phyloP scores from a whole-genome alignment of 2,113 vertebrate species.

The Datnioides undecimradiatus region DNA sequence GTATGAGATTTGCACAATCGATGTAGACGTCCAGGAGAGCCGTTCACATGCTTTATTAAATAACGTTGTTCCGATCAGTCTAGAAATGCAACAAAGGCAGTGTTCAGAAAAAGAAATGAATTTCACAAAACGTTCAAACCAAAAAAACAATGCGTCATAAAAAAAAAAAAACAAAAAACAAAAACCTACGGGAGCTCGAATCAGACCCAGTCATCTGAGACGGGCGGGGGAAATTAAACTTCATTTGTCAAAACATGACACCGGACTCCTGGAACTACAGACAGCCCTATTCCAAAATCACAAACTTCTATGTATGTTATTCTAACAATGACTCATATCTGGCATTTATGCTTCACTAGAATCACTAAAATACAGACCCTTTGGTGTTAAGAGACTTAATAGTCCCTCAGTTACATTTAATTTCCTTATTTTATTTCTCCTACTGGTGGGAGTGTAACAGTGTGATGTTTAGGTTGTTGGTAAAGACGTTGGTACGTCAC shows the following conservation, averaged over 20 bases:
- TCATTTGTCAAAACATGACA: neutral
- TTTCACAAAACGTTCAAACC: constrained; percentile 47
- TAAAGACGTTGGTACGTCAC: too few relatives aligned
- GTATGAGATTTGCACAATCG: neutral
- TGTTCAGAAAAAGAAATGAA: constrained; percentile 47
- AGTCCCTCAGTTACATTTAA: neutral
- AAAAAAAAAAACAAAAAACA: neutral
- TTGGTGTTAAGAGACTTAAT: neutral
- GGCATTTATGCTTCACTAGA: neutral
- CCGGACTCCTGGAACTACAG: neutral
- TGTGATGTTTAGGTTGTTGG: neutral
- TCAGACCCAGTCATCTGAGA: constrained; percentile 16
- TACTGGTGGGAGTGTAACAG: neutral
- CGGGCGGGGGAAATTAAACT: neutral
- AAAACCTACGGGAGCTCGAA: constrained; percentile 37
- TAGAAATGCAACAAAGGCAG: constrained; percentile 61
- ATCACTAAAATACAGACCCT: neutral
- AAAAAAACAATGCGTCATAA: too few relatives aligned
- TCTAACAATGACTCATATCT: neutral
- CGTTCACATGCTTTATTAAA: constrained; percentile 36
- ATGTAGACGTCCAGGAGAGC: neutral
- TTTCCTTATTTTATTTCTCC: neutral
- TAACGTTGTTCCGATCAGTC: constrained; percentile 10
- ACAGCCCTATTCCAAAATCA: neutral
- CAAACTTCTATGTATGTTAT: neutral